A percentile compares a stretch with the other conserved stretches of the same genome.
Evolutionary conservation across 2,888 invertebrate species (phyloP).

Genomic region (Hirtodrosophila histrioides): DNA sequence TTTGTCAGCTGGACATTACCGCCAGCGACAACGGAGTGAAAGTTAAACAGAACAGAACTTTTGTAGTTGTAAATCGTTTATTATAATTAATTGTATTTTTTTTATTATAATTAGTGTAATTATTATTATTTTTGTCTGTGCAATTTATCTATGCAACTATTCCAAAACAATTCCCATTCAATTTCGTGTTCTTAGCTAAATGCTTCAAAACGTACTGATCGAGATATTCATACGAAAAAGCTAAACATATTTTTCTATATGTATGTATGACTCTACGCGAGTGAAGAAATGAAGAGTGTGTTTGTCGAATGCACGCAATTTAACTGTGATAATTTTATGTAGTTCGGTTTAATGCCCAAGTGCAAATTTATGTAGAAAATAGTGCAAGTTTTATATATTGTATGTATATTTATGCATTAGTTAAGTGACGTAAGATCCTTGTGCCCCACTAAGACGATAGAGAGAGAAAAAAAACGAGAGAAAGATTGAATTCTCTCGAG

Average conservation of each 20-base stretch:
- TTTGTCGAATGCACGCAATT: slow-evolving; percentile 76
- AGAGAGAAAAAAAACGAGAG: background rate
- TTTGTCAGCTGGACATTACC: slow-evolving; percentile 80
- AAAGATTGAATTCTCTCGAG: background rate
- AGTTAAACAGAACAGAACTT: slow-evolving; percentile 11
- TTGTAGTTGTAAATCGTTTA: slow-evolving; percentile 48
- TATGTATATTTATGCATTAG: slow-evolving; percentile 50
- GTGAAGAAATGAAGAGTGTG: slow-evolving; percentile 41
- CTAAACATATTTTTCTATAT: slow-evolving; percentile 49
- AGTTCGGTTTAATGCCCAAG: slow-evolving; percentile 63
- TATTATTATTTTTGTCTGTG: slow-evolving; percentile 49
- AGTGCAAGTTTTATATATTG: slow-evolving; percentile 53
- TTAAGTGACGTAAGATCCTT: slow-evolving; percentile 31
- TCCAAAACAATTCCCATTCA: slow-evolving; percentile 69
- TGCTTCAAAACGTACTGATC: slow-evolving; percentile 26
- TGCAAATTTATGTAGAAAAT: slow-evolving; percentile 59
- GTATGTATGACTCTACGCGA: slow-evolving; percentile 33
- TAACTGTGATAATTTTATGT: slow-evolving; percentile 77
- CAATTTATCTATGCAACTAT: slow-evolving; percentile 69
- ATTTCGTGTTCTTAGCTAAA: slow-evolving; percentile 52
- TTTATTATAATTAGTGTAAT: slow-evolving; percentile 28
- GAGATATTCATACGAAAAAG: slow-evolving; percentile 31
- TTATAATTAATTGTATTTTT: slow-evolving; percentile 32
- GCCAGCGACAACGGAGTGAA: slow-evolving; percentile 52
- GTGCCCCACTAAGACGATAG: background rate